phyloP scores from a whole-genome alignment of 2,797 vertebrate genomes.

The Antrozous pallidus region DNA sequence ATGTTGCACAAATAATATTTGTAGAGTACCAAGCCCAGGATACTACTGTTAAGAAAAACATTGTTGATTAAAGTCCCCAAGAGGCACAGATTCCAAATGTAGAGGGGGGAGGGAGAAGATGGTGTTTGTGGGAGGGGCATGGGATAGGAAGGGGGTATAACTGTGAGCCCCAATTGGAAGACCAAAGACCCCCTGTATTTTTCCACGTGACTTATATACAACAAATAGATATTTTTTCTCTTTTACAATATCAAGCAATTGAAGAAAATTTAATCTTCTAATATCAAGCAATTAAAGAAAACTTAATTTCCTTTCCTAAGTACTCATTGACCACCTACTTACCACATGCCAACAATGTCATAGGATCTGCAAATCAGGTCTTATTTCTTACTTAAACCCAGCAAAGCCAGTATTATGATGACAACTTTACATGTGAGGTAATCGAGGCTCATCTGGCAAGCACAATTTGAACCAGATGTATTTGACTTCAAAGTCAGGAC shows the following conservation, averaged over 20 bases:
- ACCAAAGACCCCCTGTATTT: background rate
- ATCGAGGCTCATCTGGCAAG: background rate
- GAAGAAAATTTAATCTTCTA: background rate
- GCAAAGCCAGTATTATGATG: background rate
- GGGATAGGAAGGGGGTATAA: rapidly evolving
- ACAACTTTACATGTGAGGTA: background rate
- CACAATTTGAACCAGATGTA: background rate
- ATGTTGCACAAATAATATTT: background rate
- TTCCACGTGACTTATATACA: background rate
- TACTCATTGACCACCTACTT: background rate
- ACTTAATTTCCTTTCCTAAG: background rate
- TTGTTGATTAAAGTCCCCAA: background rate
- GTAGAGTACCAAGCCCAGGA: background rate
- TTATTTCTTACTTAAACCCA: background rate
- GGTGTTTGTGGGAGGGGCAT: background rate
- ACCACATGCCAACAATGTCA: background rate
- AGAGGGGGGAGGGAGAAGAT: rapidly evolving
- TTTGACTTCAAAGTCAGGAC: background rate
- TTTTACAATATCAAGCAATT: background rate
- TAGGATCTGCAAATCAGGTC: background rate
- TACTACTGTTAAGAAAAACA: background rate
- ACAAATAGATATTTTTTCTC: background rate
- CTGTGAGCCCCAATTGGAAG: background rate
- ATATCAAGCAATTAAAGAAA: background rate
- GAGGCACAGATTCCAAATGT: background rate